Percentiles rank a stretch among this genome's conserved stretches.
Evolutionary conservation across 2,113 vertebrate genomes (phyloP).

Genomic region (Nothobranchius kuhntae): DNA sequence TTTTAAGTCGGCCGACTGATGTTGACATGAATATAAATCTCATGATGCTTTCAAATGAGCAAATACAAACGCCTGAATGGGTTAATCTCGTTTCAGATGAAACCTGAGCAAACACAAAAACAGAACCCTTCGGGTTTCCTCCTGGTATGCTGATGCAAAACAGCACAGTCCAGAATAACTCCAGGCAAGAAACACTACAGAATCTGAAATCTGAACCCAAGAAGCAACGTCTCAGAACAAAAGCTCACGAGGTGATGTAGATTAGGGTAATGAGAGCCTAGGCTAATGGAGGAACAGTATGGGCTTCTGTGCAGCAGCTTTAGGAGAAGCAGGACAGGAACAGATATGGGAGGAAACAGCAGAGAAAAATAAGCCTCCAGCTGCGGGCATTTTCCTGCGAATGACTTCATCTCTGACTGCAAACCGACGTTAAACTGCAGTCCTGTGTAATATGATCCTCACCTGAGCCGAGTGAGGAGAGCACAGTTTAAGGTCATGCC

Average conservation of each 20-base stretch:
- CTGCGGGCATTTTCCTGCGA: conserved; percentile 35
- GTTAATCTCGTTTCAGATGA: neutral
- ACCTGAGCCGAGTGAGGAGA: neutral
- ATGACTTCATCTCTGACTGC: conserved; percentile 62
- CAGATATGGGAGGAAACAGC: conserved; percentile 5
- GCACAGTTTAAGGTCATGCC: neutral
- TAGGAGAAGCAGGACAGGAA: conserved; percentile 38
- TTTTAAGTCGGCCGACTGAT: neutral
- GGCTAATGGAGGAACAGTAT: conserved; percentile 21
- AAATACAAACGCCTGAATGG: neutral
- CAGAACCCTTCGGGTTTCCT: neutral
- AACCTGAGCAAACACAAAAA: conserved; percentile 35
- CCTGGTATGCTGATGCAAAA: conserved; percentile 29
- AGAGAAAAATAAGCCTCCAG: conserved; percentile 31
- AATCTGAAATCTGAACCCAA: conserved; percentile 14
- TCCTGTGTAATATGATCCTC: conserved; percentile 1
- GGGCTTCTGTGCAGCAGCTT: conserved; percentile 20
- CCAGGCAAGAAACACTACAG: neutral
- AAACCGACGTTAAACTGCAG: conserved; percentile 26
- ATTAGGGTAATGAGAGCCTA: conserved; percentile 28
- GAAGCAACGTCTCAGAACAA: conserved; percentile 9
- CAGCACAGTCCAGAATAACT: conserved; percentile 4
- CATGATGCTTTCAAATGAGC: neutral
- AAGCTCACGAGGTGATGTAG: conserved; percentile 9
- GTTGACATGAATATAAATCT: fast-evolving